Conservation (phyloP, 1,140 invertebrate species). For the Anastatus disparis region DNA sequence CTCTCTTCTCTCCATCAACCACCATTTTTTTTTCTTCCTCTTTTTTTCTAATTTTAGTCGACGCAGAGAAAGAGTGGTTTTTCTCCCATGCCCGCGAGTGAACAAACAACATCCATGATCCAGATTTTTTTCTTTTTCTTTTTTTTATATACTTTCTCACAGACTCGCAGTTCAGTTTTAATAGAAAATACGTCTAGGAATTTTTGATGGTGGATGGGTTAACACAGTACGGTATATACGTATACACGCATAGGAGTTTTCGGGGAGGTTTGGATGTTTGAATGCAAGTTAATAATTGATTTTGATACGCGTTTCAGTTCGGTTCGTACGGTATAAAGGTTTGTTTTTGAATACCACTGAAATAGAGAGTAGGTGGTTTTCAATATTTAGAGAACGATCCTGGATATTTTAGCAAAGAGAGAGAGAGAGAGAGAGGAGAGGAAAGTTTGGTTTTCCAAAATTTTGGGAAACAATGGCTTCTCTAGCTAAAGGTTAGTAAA, state of each 20-base stretch:
- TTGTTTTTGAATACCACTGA: too few species aligned
- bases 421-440: too few species aligned
- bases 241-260: not conserved
- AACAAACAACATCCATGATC: constrained; percentile 15
- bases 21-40: not conserved
- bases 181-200: constrained; percentile 11
- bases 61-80: too few species aligned
- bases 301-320: too few species aligned
- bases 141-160: not conserved
- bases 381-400: not conserved
- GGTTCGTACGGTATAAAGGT: too few species aligned
- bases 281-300: constrained; percentile 26
- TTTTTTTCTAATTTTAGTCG: constrained; percentile 32
- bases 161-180: too few species aligned
- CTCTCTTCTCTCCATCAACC: not conserved
- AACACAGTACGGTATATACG: too few species aligned
- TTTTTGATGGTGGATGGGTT: not conserved
- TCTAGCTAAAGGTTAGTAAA: too few species aligned
- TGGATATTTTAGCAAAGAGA: too few species aligned
- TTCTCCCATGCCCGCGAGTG: not conserved
- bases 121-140: constrained; percentile 25
- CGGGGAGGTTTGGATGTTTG: constrained; percentile 4
- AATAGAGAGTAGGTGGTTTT: not conserved
- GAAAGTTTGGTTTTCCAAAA: too few species aligned
- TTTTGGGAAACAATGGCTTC: too few species aligned